A percentile compares a stretch with the other conserved stretches of the same genome.
phyloP scores from a whole-genome alignment of 2,797 vertebrate species.

The Rhynchonycteris naso region DNA sequence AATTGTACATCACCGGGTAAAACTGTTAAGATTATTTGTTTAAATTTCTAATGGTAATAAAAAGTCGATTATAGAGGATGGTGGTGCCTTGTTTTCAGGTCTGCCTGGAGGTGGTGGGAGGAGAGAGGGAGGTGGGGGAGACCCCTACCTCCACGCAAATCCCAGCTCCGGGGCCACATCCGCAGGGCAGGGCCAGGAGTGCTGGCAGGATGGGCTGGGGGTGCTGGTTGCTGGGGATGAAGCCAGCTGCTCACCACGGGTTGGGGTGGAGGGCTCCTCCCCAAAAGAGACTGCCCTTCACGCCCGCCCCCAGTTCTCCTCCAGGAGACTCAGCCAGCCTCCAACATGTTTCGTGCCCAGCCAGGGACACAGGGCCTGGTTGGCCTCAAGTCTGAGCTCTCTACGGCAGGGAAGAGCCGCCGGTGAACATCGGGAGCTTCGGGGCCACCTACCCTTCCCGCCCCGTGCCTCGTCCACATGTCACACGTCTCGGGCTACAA shows the following conservation, averaged over 20 bases:
- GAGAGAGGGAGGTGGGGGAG: not conserved
- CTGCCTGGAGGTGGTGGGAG: not conserved
- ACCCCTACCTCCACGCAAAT: not conserved
- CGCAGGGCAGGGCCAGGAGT: slow-evolving; percentile 34
- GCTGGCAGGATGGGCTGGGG: not conserved
- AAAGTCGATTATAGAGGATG: slow-evolving; percentile 82
- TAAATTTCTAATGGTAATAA: slow-evolving; percentile 98
- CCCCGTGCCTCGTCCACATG: slow-evolving; percentile 22
- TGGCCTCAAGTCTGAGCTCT: not conserved
- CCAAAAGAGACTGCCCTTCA: not conserved
- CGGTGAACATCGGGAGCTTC: not conserved
- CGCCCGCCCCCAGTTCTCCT: not conserved
- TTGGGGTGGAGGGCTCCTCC: too few species aligned
- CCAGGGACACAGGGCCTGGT: slow-evolving; percentile 13
- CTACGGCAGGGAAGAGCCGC: not conserved
- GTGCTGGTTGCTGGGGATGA: not conserved
- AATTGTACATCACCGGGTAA: slow-evolving; percentile 96
- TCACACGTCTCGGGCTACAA: slow-evolving; percentile 66
- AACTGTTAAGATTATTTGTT: slow-evolving; percentile 96
- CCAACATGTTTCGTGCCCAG: slow-evolving; percentile 24
- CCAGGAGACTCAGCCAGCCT: slow-evolving; percentile 38
- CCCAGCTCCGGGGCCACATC: slow-evolving; percentile 8
- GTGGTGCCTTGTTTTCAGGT: slow-evolving; percentile 56
- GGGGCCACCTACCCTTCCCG: slow-evolving; percentile 64
- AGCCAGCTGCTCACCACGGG: not conserved